Percentiles rank a stretch among this genome's conserved stretches.
These are phyloP conservation scores for Crotalus horridus DNA, from an alignment of 2,113 vertebrate species.

Conservation along the genomic window DNA sequence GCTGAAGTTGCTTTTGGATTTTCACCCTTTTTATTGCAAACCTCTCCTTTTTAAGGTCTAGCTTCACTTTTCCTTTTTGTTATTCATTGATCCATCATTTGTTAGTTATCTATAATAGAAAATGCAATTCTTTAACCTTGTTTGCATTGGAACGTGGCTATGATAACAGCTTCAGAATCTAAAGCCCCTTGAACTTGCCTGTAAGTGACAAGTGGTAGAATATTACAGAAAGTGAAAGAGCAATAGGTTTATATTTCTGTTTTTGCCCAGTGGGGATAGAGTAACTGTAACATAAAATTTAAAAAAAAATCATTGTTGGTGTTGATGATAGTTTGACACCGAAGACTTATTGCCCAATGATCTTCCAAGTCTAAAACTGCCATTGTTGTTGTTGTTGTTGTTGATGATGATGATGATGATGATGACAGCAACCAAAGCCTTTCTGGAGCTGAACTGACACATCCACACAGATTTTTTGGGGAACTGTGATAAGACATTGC, in stretches of 20 bases:
- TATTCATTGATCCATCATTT: neutral
- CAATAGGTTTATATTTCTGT: neutral
- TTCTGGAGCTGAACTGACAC: neutral
- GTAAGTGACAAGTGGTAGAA: neutral
- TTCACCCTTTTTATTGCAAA: neutral
- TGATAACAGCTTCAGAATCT: neutral
- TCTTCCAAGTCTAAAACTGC: neutral
- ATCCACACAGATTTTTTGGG: neutral
- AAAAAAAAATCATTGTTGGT: neutral
- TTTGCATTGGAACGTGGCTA: neutral
- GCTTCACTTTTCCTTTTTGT: neutral
- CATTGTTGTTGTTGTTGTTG: neutral
- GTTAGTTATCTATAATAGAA: neutral
- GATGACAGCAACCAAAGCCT: neutral
- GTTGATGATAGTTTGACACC: neutral
- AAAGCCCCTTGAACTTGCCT: neutral
- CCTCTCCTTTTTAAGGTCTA: neutral
- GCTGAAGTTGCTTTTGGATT: neutral
- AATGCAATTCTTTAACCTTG: neutral
- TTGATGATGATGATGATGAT: neutral
- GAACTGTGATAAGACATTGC: neutral
- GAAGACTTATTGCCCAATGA: neutral
- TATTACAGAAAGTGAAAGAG: neutral
- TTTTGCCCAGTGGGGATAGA: neutral
- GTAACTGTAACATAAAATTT: neutral